A percentile compares a stretch with the other conserved stretches of the same genome.
Conservation (phyloP, 2,113 vertebrate genomes). For the Puntigrus tetrazona region DNA sequence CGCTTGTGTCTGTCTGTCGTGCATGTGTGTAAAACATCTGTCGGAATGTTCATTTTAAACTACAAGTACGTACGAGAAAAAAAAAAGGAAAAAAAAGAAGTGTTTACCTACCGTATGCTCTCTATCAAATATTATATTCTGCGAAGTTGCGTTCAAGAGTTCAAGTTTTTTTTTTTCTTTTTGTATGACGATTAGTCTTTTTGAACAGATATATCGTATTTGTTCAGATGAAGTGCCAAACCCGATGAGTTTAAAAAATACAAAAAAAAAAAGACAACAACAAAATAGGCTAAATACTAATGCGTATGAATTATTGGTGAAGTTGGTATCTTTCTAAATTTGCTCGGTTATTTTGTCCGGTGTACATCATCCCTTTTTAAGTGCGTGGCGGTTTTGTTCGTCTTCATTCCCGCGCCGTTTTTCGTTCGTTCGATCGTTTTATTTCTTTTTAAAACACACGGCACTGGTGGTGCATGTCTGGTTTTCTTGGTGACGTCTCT, state of each 20-base stretch:
- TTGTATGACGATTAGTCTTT: slow-evolving; percentile 88
- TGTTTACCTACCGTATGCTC: slow-evolving; percentile 92
- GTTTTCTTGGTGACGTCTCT: slow-evolving; percentile 64
- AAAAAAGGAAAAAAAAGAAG: too few species aligned
- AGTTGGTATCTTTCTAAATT: slow-evolving; percentile 78
- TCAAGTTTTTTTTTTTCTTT: too few species aligned
- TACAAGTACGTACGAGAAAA: slow-evolving; percentile 81
- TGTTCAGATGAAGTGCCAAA: slow-evolving; percentile 99
- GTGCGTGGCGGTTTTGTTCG: slow-evolving; percentile 73
- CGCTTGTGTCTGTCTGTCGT: slow-evolving; percentile 79
- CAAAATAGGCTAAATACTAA: slow-evolving; percentile 40
- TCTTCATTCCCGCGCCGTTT: slow-evolving; percentile 56
- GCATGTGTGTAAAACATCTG: slow-evolving; percentile 95
- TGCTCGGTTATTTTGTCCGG: slow-evolving; percentile 77
- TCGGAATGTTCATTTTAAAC: slow-evolving; percentile 92
- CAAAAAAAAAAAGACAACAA: slow-evolving; percentile 73
- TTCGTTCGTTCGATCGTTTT: slow-evolving; percentile 63
- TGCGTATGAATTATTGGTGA: slow-evolving; percentile 73
- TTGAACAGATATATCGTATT: slow-evolving; percentile 85
- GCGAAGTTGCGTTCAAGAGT: slow-evolving; percentile 81
- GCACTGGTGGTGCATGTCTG: slow-evolving; percentile 72
- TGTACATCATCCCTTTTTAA: slow-evolving; percentile 71
- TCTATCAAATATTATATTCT: slow-evolving; percentile 84
- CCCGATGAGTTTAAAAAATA: slow-evolving; percentile 69
- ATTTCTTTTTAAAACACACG: slow-evolving; percentile 64